phyloP scores from a whole-genome alignment of 2,888 invertebrate genomes.

The Ecdyonurus torrentis region DNA sequence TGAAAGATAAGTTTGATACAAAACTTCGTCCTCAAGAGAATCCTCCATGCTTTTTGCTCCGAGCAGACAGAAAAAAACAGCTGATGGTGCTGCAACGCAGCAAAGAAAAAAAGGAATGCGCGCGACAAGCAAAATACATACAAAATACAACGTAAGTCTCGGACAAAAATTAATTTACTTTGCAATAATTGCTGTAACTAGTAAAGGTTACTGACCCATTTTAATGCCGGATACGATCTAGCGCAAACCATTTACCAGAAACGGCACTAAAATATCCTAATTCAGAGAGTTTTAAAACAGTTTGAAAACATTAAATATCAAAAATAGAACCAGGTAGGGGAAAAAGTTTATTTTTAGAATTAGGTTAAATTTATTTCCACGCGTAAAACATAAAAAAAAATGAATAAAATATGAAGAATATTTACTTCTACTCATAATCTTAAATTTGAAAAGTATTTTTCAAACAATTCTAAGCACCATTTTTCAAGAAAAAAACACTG shows the following conservation, averaged over 20 bases:
- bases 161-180: not conserved
- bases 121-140: not conserved
- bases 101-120: not conserved
- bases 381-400: too few relatives aligned
- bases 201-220: not conserved
- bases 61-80: not conserved
- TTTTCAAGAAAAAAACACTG: too few relatives aligned
- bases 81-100: not conserved
- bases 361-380: not conserved
- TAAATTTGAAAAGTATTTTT: too few relatives aligned
- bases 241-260: not conserved
- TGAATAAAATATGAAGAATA: too few relatives aligned
- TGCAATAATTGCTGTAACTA: too few relatives aligned
- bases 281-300: too few relatives aligned
- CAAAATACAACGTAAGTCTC: not conserved
- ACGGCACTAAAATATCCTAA: too few relatives aligned
- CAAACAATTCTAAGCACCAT: too few relatives aligned
- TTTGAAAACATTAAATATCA: too few relatives aligned
- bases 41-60: constrained; percentile 51
- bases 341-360: not conserved
- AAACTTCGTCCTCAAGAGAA: constrained; percentile 75
- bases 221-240: not conserved
- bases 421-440: too few relatives aligned
- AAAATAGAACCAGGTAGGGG: not conserved
- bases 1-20: constrained; percentile 73